A percentile compares a stretch with the other conserved stretches of the same genome.
phyloP scores from a whole-genome alignment of 2,888 invertebrate genomes.

The Hemaris fuciformis region DNA sequence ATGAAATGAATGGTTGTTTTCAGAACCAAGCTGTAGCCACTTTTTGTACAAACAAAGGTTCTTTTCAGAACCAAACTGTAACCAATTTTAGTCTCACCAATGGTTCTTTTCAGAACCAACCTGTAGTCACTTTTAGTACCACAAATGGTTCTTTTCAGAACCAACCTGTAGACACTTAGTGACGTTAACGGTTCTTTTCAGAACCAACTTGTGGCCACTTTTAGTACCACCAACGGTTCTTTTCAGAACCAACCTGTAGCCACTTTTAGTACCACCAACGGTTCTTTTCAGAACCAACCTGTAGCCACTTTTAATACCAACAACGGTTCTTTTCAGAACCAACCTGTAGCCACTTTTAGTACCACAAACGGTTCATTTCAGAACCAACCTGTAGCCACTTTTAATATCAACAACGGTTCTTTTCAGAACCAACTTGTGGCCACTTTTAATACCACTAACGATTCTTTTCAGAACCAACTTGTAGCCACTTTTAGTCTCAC shows the following conservation, averaged over 20 bases:
- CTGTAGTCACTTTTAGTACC: conserved; percentile 19
- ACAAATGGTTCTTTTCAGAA: conserved; percentile 18
- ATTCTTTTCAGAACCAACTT: not conserved
- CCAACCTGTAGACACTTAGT: conserved; percentile 19
- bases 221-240: no score
- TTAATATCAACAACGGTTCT: conserved; percentile 14
- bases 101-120: conserved; percentile 16
- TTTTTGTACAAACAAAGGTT: conserved; percentile 11
- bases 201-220: conserved; percentile 16
- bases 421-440: conserved; percentile 13
- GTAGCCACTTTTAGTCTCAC: not conserved
- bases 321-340: conserved; percentile 18
- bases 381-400: no score
- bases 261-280: not conserved
- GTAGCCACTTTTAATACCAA: conserved; percentile 18
- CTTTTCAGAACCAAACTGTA: conserved; percentile 8
- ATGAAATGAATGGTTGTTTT: no score
- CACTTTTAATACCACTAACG: conserved; percentile 11
- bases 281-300: conserved; percentile 17
- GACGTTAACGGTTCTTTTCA: conserved; percentile 22
- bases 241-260: not conserved
- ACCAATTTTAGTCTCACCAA: not conserved
- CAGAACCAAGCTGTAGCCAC: no score
- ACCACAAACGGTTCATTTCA: not conserved
- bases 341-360: no score